These are phyloP conservation scores for Cephalotes varians DNA, from an alignment of 2,888 invertebrate species.

Conservation along the genomic window DNA sequence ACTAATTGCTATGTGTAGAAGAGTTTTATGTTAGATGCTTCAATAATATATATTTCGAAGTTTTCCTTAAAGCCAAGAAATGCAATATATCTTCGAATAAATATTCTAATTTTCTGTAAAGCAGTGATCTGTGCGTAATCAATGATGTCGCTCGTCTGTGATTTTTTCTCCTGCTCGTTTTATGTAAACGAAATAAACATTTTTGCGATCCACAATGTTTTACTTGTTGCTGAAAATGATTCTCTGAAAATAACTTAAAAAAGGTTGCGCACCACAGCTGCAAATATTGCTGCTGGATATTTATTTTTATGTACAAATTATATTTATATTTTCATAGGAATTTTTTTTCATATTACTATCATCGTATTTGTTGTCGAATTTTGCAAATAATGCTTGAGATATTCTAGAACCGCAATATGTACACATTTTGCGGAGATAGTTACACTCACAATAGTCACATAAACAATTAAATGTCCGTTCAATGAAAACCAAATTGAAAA, in stretches of 20 bases:
- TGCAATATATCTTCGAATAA: background rate
- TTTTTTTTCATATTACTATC: background rate
- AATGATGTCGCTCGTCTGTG: no score
- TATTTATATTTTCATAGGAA: background rate
- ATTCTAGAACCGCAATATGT: background rate
- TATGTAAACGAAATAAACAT: no score
- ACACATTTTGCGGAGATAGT: background rate
- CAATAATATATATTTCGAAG: background rate
- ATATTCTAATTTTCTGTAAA: background rate
- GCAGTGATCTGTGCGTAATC: no score
- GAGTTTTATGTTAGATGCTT: background rate
- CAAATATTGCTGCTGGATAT: no score
- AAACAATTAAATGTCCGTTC: slow-evolving; percentile 4
- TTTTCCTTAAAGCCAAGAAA: background rate
- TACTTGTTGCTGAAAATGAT: no score
- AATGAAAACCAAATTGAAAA: slow-evolving; percentile 24
- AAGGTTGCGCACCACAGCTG: no score
- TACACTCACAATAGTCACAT: background rate
- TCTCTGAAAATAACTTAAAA: no score
- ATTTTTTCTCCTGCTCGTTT: no score
- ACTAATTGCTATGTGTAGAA: slow-evolving; percentile 17
- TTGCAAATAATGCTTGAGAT: background rate
- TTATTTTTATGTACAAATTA: background rate
- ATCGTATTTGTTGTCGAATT: background rate
- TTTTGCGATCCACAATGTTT: no score